Evolutionary conservation across 2,113 vertebrate species (phyloP).

Genomic region (Thalassoma bifasciatum): DNA sequence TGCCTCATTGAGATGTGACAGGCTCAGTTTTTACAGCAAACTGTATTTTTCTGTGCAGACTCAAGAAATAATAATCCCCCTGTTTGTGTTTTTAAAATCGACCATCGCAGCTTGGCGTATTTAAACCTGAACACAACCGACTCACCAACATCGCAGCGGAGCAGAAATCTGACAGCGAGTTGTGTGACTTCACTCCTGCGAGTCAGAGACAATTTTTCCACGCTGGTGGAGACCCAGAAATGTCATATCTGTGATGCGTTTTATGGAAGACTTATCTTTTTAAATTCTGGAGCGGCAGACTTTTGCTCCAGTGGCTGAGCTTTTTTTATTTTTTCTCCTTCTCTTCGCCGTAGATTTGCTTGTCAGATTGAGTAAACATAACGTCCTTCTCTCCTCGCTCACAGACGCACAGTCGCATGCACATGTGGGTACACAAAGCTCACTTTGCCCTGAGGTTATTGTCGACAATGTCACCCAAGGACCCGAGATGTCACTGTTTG

Average conservation of each 20-base stretch:
- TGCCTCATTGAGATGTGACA: no score
- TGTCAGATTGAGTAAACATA: slow-evolving; percentile 76
- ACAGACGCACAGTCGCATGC: background rate
- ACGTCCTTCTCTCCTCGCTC: slow-evolving; percentile 29
- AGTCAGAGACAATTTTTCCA: slow-evolving; percentile 58
- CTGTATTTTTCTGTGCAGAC: no score
- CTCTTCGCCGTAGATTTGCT: slow-evolving; percentile 51
- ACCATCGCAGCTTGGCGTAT: slow-evolving; percentile 41
- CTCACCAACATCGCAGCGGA: slow-evolving; percentile 4
- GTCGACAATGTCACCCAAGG: slow-evolving; percentile 40
- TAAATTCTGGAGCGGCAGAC: slow-evolving; percentile 53
- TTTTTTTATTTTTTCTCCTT: background rate
- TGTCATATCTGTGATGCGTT: slow-evolving; percentile 67
- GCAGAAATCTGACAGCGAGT: slow-evolving; percentile 46
- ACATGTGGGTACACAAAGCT: background rate
- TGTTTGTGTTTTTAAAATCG: slow-evolving; percentile 15
- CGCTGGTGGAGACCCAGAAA: slow-evolving; percentile 72
- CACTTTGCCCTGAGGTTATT: slow-evolving; percentile 55
- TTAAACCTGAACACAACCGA: slow-evolving; percentile 52
- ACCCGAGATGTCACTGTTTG: slow-evolving; percentile 8
- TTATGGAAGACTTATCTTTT: slow-evolving; percentile 65
- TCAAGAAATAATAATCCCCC: no score
- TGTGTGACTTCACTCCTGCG: slow-evolving; percentile 55
- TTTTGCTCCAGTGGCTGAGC: slow-evolving; percentile 54
- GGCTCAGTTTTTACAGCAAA: no score